These are phyloP conservation scores for Holothuria scabra DNA, from an alignment of 53 echinoderm and acorn worm species.

Conservation along the genomic window DNA sequence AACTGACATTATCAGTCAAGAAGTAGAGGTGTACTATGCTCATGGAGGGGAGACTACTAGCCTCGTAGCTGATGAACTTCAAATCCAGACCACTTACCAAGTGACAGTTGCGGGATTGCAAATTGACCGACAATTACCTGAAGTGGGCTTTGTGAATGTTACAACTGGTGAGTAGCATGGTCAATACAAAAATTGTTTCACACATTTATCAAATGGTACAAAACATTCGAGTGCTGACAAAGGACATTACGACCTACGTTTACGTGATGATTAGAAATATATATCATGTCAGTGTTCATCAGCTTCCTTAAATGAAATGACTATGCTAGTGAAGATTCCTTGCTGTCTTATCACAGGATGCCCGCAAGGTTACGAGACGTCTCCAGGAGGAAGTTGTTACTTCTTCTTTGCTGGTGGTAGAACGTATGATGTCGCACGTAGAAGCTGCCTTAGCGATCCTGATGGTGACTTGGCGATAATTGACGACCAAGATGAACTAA, in stretches of 20 bases:
- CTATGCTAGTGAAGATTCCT: no score
- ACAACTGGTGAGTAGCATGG: slow-evolving; percentile 51
- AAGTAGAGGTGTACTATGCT: slow-evolving; percentile 16
- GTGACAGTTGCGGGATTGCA: slow-evolving; percentile 62
- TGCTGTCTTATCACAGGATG: slow-evolving; percentile 28
- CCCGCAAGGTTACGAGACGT: slow-evolving; percentile 52
- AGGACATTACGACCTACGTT: no score
- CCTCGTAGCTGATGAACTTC: slow-evolving; percentile 30
- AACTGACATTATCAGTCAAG: background rate
- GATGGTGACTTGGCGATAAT: slow-evolving; percentile 74
- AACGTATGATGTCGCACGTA: slow-evolving; percentile 28
- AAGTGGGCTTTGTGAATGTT: slow-evolving; percentile 56
- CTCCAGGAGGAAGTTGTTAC: slow-evolving; percentile 60
- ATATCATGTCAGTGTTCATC: no score
- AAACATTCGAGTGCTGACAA: no score
- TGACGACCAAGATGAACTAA: slow-evolving; percentile 63
- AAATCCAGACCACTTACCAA: slow-evolving; percentile 52
- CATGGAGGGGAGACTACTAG: slow-evolving; percentile 59
- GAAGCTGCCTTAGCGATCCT: slow-evolving; percentile 22
- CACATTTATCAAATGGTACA: no score
- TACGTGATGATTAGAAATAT: no score
- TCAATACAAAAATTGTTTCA: no score
- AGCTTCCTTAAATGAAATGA: no score
- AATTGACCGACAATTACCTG: slow-evolving; percentile 56
- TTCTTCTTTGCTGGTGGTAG: slow-evolving; percentile 23